Evolutionary conservation across 1,140 invertebrate species (phyloP).

Genomic region (Mactra quadrangularis): DNA sequence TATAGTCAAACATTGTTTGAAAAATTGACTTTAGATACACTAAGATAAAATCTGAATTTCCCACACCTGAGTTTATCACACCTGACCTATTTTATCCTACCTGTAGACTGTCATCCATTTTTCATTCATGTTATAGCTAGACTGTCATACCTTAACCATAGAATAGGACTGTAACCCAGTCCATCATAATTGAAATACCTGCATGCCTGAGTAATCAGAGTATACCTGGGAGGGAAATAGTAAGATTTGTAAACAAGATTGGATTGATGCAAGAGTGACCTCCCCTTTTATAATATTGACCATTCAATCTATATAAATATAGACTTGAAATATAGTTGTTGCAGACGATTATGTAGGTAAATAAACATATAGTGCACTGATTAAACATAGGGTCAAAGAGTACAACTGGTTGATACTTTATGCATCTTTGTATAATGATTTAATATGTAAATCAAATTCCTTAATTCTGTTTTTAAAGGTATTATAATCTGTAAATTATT

Average conservation of each 20-base stretch:
- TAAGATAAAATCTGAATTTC: constrained; percentile 34
- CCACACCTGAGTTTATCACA: constrained; percentile 56
- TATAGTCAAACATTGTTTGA: neutral
- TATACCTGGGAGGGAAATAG: constrained; percentile 36
- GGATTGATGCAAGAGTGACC: constrained; percentile 1
- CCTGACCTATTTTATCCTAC: constrained; percentile 57
- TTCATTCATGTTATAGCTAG: constrained; percentile 11
- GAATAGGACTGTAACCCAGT: constrained; percentile 37
- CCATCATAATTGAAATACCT: constrained; percentile 63
- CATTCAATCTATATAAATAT: neutral
- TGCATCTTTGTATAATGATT: no score
- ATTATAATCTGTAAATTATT: no score
- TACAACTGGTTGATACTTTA: no score
- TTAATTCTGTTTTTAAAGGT: no score
- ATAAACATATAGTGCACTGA: no score
- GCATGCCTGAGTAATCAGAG: constrained; percentile 55
- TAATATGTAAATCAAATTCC: no score
- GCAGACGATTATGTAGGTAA: no score
- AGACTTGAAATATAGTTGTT: neutral
- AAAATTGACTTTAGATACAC: constrained; percentile 20
- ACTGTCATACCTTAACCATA: constrained; percentile 27
- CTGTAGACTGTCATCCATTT: constrained; percentile 54
- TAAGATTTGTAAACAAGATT: constrained; percentile 24
- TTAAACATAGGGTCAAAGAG: no score
- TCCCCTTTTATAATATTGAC: constrained; percentile 39